A percentile compares a stretch with the other conserved stretches of the same genome.
These are phyloP conservation scores for Ostrea edulis DNA, from an alignment of 1,140 invertebrate species.

Conservation along the genomic window DNA sequence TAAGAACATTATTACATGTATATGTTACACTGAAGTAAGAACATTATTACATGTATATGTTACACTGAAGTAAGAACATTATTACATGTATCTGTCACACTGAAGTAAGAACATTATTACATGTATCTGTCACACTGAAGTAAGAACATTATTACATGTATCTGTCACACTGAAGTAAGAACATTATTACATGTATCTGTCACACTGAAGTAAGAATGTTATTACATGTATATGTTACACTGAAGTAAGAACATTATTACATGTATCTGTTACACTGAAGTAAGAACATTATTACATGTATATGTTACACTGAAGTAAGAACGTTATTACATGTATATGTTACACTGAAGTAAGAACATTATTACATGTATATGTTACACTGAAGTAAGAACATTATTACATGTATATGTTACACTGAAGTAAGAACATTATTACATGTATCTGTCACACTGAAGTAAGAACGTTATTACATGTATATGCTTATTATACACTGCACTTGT, in stretches of 20 bases:
- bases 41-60: conserved; percentile 80
- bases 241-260: conserved; percentile 79
- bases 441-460: conserved; percentile 86
- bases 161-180: conserved; percentile 86
- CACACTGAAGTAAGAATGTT: conserved; percentile 82
- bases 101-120: conserved; percentile 79
- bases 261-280: conserved; percentile 85
- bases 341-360: conserved; percentile 82
- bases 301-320: conserved; percentile 86
- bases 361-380: conserved; percentile 82
- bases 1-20: conserved; percentile 59
- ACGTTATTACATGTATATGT: conserved; percentile 80
- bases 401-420: conserved; percentile 85
- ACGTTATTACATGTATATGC: too few species aligned
- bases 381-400: conserved; percentile 79
- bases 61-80: conserved; percentile 82
- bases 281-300: conserved; percentile 59
- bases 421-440: conserved; percentile 59
- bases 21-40: conserved; percentile 86
- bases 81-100: conserved; percentile 82
- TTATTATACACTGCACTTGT: too few species aligned
- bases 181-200: conserved; percentile 80
- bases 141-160: conserved; percentile 59
- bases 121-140: conserved; percentile 85
- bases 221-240: conserved; percentile 82